Evolutionary conservation across 1,140 invertebrate genomes (phyloP).

Genomic region (Acyrthosiphon pisum): DNA sequence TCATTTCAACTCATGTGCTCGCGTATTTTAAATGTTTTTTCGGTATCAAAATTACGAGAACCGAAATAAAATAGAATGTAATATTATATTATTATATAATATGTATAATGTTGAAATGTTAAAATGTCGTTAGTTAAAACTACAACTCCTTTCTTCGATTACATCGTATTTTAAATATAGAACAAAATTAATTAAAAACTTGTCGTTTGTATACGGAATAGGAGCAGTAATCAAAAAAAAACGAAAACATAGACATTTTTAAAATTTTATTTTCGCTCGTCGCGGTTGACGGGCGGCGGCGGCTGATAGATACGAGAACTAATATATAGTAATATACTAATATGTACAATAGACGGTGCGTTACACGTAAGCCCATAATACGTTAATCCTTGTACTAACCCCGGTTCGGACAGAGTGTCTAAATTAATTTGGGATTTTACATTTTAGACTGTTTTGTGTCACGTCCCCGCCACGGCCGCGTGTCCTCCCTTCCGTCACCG

Average conservation of each 20-base stretch:
- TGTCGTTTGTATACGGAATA: background rate
- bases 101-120: background rate
- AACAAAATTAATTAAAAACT: background rate
- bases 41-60: background rate
- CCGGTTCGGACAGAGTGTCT: conserved; percentile 12
- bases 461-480: background rate
- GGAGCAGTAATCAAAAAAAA: too few relatives aligned
- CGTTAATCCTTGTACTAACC: conserved; percentile 18
- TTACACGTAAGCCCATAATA: background rate
- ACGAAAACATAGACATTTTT: background rate
- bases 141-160: background rate
- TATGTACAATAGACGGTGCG: background rate
- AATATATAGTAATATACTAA: background rate
- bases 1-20: background rate
- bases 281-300: too few relatives aligned
- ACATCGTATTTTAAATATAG: background rate
- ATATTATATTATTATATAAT: background rate
- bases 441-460: background rate
- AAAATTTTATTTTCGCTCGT: background rate
- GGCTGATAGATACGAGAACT: background rate
- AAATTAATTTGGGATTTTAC: conserved; percentile 40
- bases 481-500: background rate
- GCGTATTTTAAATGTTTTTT: background rate
- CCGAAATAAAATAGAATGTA: background rate
- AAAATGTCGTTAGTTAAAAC: background rate